Percentiles rank a stretch among this genome's conserved stretches.
Evolutionary conservation across 1,140 invertebrate species (phyloP).

Genomic region (Bursaphelenchus mucronatus): DNA sequence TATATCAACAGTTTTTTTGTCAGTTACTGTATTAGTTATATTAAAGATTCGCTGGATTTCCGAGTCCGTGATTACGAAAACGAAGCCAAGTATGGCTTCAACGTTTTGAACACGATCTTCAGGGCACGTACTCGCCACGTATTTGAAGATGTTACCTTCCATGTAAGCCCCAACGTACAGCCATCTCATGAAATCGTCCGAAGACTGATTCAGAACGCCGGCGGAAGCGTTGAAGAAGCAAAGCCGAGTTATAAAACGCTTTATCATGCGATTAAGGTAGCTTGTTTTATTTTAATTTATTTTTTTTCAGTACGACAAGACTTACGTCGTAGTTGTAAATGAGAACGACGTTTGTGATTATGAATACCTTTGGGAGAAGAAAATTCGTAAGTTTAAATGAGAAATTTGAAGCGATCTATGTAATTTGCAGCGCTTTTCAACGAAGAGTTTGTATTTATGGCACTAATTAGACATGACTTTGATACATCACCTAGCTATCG

Average conservation of each 20-base stretch:
- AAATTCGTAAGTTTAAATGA: constrained; percentile 32
- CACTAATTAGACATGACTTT: constrained; percentile 34
- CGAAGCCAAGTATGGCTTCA: constrained; percentile 31
- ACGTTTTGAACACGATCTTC: constrained; percentile 17
- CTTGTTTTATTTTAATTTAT: not conserved
- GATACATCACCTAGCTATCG: constrained; percentile 16
- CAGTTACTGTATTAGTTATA: not conserved
- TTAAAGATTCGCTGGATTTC: constrained; percentile 36
- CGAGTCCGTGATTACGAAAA: constrained; percentile 36
- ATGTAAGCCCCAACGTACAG: constrained; percentile 23
- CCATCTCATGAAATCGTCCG: constrained; percentile 24
- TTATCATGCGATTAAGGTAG: constrained; percentile 22
- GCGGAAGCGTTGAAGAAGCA: constrained; percentile 31
- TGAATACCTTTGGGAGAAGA: constrained; percentile 23
- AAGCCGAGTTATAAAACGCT: constrained; percentile 33
- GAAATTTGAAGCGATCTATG: not conserved
- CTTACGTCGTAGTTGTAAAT: constrained; percentile 31
- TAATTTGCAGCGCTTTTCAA: constrained; percentile 36
- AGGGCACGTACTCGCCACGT: constrained; percentile 1
- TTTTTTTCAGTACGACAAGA: constrained; percentile 28
- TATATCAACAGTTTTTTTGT: not conserved
- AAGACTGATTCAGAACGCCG: constrained; percentile 27
- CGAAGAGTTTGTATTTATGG: constrained; percentile 38
- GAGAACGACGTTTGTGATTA: constrained; percentile 20
- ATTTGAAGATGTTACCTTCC: constrained; percentile 39